Base-by-base conservation (phyloP, 2,888 invertebrate genomes). In the Nomada fucata region DNA sequence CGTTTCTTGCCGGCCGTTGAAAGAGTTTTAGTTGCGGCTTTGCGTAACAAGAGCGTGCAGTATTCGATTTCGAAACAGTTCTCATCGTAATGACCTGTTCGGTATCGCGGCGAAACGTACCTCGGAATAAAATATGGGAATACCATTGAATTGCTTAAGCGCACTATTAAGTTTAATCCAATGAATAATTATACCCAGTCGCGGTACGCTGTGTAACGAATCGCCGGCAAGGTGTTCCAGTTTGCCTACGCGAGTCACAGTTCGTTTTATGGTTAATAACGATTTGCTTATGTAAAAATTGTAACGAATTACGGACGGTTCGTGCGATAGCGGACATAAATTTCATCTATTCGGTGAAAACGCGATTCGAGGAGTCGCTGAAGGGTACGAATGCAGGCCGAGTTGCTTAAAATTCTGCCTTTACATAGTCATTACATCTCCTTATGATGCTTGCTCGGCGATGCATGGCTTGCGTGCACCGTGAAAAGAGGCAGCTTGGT, bases 401-500 rank as follows among this genome's bases (percentile, higher is more conserved):
- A 13, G 47, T 3, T 64, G 65, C 63, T 67, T 77, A 20, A 78
- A 82, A 75, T 69, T 72, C 71, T 60, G 13, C 57, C 53, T 76
- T 65, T 53, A 13, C 69, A 53, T 64, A 29, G 71, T 81, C 73
- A 73, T 81, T 83, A 77, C 65, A 65, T 69, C 76, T 59, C 29
- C 68, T 79, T 64, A 76, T 63, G 23, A 60, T 76, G 72, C 53
- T 73, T 55, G 50, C 20, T 64, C 70, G 44, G 9, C 47, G 59
- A 65, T 69, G 52, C 53, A 47, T 59, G 67, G 50, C 53, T 80
- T 44, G 76, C 82, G 79, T 76, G 82, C 61, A 67, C 57, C 50
- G 68, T 42, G 55, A 68, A 80, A 73, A 68, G 68, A 76, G 71
- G 80, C 73, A 75, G 78, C 78, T 10, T 55, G 59, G 67, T 84